Base-by-base conservation (phyloP, 2,797 vertebrate genomes). In the Harpagifer antarcticus region DNA sequence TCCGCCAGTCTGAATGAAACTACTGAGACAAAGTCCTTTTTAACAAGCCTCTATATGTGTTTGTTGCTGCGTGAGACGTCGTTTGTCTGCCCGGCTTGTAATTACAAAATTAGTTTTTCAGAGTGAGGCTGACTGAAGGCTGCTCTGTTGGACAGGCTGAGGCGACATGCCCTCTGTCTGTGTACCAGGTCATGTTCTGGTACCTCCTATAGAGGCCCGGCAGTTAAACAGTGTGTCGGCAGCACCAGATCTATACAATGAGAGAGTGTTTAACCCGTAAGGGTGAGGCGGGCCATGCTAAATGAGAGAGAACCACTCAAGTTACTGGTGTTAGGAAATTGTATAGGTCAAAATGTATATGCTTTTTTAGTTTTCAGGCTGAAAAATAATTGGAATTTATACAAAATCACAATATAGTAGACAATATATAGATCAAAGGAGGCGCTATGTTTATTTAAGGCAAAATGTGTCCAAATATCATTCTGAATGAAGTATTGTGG, bases 1-100 rank as follows among this genome's bases (percentile, higher is more conserved):
- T 88, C 85, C 84, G 80, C 65, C 52, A 10, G 58, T 71, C 78
- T 84, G 80, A 90, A 87, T 85, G 72, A 86, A 83, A 60, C 74
- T 15, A 12, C 49, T 19, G 68, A 81, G 68, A 88, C 85, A 85
- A 81, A 86, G 68, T 75, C 55, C 52, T 58, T 74, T 79, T n/a
- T 11, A 45, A 57, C 80, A 82, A 88, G 73, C 15, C 61, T 87
- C 84, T 86, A 56, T 81, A 53, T 84, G 74, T 16, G 75, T 86
- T 78, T 82, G 33, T 78, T 82, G 33, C 68, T 82, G 76, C 31
- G 55, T 70, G 81, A 84, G 73, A 69, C 75, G 50, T 37, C n/a
- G 7, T 81, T 84, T 67, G 72, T 86, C 65, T 44, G 19, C 68
- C 76, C 56, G 43, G 75, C 75, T 74, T 75, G 66, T 88, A 86